Evolutionary conservation across 2,888 invertebrate genomes (phyloP).

Genomic region (Therioaphis trifolii): DNA sequence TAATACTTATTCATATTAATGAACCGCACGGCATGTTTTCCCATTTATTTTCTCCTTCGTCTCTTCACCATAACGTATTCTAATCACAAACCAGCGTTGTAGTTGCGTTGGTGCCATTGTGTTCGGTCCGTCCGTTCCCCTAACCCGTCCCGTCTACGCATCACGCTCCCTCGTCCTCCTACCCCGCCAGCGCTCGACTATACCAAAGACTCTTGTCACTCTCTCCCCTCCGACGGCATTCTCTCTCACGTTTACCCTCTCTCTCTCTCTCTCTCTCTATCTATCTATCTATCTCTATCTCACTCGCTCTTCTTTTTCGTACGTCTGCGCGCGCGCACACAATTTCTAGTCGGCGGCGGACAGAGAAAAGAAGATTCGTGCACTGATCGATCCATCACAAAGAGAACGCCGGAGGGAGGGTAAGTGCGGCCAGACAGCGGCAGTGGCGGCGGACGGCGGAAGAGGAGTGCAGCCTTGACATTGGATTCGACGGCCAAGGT

Average conservation of each 20-base stretch:
- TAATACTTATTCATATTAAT: background rate
- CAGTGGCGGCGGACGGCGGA: background rate
- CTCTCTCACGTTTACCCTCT: no score
- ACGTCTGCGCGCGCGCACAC: background rate
- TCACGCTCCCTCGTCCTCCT: background rate
- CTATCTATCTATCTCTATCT: no score
- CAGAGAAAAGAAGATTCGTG: background rate
- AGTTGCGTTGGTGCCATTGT: slow-evolving; percentile 35
- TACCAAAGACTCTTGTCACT: background rate
- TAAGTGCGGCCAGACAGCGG: background rate
- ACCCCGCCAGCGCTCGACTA: background rate
- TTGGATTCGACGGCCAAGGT: slow-evolving; percentile 57
- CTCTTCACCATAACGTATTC: background rate
- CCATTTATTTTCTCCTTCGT: slow-evolving; percentile 30
- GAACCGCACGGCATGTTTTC: background rate
- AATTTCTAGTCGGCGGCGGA: background rate
- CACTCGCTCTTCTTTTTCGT: background rate
- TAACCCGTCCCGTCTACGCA: background rate
- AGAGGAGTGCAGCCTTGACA: slow-evolving; percentile 45
- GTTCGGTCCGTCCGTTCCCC: background rate
- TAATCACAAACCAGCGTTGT: slow-evolving; percentile 14
- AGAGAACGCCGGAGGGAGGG: background rate
- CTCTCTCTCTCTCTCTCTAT: background rate
- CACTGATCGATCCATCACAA: slow-evolving; percentile 52
- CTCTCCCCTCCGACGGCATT: background rate